Conservation (phyloP, 1,140 invertebrate genomes). For the Trichonephila clavipes region DNA sequence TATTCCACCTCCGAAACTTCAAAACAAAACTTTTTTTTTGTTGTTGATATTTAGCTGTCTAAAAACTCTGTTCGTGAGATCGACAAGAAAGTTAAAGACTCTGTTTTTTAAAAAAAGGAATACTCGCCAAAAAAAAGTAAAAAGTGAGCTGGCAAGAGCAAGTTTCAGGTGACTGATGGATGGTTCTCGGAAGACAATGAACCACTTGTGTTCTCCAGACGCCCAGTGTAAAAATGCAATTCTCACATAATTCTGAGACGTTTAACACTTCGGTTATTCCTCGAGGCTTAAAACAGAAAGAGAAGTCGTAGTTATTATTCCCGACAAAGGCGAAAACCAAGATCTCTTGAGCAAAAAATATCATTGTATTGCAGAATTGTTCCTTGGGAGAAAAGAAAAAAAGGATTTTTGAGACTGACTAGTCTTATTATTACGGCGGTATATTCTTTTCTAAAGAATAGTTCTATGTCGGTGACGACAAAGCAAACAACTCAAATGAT, state of each 20-base stretch:
- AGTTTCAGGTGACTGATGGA: constrained; percentile 38
- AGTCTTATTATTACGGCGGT: constrained; percentile 33
- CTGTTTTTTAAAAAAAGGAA: too few species aligned
- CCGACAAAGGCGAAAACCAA: constrained; percentile 19
- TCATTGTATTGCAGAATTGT: constrained; percentile 2
- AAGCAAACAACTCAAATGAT: constrained; percentile 20
- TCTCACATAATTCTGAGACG: not conserved
- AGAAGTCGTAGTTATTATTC: not conserved
- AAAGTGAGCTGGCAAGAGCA: not conserved
- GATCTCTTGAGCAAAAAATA: constrained; percentile 1
- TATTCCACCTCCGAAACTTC: too few species aligned
- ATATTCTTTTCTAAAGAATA: not conserved
- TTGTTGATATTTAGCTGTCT: too few species aligned
- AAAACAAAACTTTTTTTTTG: too few species aligned
- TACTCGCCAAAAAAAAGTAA: not conserved
- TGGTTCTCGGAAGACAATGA: constrained; percentile 6
- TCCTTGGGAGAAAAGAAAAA: not conserved
- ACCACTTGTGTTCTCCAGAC: constrained; percentile 4
- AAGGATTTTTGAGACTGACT: not conserved
- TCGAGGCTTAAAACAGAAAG: constrained; percentile 21
- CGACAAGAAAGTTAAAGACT: too few species aligned
- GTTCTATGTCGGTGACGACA: not conserved
- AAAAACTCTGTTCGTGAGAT: too few species aligned
- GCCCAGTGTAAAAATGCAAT: not conserved
- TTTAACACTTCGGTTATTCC: constrained; percentile 17